phyloP scores from a whole-genome alignment of 2,888 invertebrate genomes.

The Trissolcus brochymenae region DNA sequence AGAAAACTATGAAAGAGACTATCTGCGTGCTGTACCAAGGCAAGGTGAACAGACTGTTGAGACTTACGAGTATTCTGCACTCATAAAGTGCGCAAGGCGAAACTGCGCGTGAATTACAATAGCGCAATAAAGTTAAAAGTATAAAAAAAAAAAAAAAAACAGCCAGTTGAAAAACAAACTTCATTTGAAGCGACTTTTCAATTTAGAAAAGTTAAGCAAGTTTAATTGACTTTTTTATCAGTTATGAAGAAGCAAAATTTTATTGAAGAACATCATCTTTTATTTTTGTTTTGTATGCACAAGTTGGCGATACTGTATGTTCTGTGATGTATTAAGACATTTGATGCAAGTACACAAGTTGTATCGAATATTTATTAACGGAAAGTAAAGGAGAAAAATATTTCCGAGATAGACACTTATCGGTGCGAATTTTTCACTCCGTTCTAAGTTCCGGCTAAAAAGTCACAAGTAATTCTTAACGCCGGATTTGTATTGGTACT shows the following conservation, averaged over 20 bases:
- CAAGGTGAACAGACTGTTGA: slow-evolving; percentile 32
- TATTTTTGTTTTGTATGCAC: neutral
- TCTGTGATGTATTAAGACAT: neutral
- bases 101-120: slow-evolving; percentile 22
- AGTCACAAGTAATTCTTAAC: slow-evolving; percentile 46
- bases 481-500: slow-evolving; percentile 42
- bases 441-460: slow-evolving; percentile 20
- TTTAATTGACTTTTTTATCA: neutral
- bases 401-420: slow-evolving; percentile 14
- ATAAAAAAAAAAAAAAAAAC: slow-evolving; percentile 9
- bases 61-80: slow-evolving; percentile 31
- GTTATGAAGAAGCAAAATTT: too few relatives aligned
- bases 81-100: slow-evolving; percentile 22
- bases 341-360: neutral
- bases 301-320: neutral
- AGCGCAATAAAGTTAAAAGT: neutral
- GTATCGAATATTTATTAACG: neutral
- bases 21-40: slow-evolving; percentile 13
- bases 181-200: neutral
- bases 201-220: too few relatives aligned
- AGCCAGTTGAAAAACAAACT: neutral
- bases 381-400: neutral
- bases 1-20: slow-evolving; percentile 25
- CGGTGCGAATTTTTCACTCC: slow-evolving; percentile 7
- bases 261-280: neutral